Evolutionary conservation across 2,888 invertebrate species (phyloP), one percentile per base, ranked within the genome.

Genomic region (Argyra leucocephala): DNA sequence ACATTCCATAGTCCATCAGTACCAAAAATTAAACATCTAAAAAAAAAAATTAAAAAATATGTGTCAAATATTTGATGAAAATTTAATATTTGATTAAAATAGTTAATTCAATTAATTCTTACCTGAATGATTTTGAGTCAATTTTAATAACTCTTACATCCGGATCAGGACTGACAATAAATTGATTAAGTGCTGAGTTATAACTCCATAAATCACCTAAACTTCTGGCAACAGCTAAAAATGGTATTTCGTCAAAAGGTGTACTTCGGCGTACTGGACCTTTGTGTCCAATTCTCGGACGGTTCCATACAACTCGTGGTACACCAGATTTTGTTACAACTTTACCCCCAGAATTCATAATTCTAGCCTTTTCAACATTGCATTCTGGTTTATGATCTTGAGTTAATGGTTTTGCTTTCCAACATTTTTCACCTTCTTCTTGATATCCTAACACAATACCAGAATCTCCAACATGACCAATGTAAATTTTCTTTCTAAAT

Each of bases 401-500:
- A 0, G 96, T 96, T 66, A 96, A 79, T 10, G 90, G 87, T 75
- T 86, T 87, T 0, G 92, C 89, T 68, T 85, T 85, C 93, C 94
- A 95, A 69, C 85, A 83, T 57, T 84, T 82, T 71, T 86, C 84
- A 68, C 85, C 85, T 70, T 87, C 85, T 71, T 88, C 87, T 76
- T 90, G 88, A 77, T 88, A 89, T 22, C 93, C 95, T 63, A 96
- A 82, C 15, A 95, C 90, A 74, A 99, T 94, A 26, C 91, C 94
- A 0, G 97, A 97, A 81, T 98, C 98, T n/a, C 98, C 98, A 1
- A 98, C 97, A 82, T 98, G 98, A 3, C 97, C 98, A 67, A 95
- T 90, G 75, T 96, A 98, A 71, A 98, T 89, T 84, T 96, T 96
- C 57, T 93, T 91, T 70, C 90, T 86, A 66, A 94, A 85, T 73